Conservation (phyloP, 2,113 vertebrate genomes). For the Sinocyclocheilus maitianheensis region DNA sequence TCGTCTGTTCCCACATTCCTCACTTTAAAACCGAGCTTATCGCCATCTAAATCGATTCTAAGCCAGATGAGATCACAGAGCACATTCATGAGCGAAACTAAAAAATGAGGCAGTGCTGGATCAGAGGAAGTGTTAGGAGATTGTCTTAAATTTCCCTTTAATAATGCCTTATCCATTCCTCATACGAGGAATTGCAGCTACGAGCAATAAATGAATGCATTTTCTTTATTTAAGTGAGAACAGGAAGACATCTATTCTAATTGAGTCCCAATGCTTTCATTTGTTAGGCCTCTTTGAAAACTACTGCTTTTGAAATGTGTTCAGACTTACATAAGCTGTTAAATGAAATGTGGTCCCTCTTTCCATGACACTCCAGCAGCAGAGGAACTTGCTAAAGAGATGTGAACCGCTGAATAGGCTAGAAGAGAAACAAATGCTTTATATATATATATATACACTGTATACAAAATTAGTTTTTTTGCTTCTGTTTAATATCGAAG, state of each 20-base stretch:
- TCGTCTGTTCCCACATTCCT: constrained; percentile 59
- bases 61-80: constrained; percentile 21
- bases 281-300: constrained; percentile 7
- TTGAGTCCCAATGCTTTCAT: background rate
- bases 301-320: constrained; percentile 21
- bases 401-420: background rate
- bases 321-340: constrained; percentile 65
- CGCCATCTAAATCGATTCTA: constrained; percentile 11
- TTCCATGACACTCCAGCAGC: constrained; percentile 64
- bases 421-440: constrained; percentile 1
- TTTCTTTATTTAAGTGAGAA: constrained; percentile 8
- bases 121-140: constrained; percentile 17
- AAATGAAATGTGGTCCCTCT: constrained; percentile 51
- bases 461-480: background rate
- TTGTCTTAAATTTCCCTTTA: constrained; percentile 27
- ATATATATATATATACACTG: background rate
- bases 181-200: background rate
- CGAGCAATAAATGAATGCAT: background rate
- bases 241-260: background rate
- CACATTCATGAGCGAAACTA: constrained; percentile 27
- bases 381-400: constrained; percentile 17
- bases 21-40: constrained; percentile 26
- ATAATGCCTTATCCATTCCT: constrained; percentile 31
- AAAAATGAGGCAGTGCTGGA: constrained; percentile 26
- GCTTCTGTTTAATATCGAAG: background rate